Evolutionary conservation across 2,113 vertebrate species (phyloP).

Genomic region (Callipepla californica): DNA sequence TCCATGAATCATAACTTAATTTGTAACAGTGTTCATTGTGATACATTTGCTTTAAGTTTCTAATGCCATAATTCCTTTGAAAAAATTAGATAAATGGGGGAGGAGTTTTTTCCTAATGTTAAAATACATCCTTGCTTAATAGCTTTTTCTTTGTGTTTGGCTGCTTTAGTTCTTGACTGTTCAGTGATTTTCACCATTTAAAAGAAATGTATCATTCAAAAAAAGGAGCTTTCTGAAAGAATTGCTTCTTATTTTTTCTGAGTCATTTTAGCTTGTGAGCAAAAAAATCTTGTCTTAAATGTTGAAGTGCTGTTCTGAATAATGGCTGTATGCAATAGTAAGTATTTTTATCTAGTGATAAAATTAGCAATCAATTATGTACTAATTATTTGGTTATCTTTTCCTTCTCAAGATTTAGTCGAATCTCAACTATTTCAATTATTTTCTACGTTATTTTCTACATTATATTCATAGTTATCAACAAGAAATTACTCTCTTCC

Average conservation of each 20-base stretch:
- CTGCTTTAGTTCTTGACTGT: not conserved
- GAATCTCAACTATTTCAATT: constrained; percentile 30
- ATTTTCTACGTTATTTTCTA: constrained; percentile 51
- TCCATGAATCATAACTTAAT: not conserved
- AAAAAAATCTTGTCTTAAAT: not conserved
- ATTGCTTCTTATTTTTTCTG: not conserved
- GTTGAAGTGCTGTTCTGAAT: not conserved
- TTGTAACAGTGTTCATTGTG: not conserved
- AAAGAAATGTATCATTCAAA: not conserved
- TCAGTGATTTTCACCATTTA: not conserved
- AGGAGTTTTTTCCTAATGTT: not conserved
- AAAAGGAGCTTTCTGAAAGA: not conserved
- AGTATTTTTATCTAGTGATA: not conserved
- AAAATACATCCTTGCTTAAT: constrained; percentile 30
- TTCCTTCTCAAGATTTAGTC: not conserved
- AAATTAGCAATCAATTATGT: not conserved
- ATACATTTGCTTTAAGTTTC: not conserved
- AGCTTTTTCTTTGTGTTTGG: not conserved
- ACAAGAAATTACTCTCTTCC: constrained; percentile 23
- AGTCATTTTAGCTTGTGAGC: not conserved
- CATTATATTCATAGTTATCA: constrained; percentile 55
- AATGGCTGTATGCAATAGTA: not conserved
- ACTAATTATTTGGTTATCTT: not conserved
- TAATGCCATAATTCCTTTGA: constrained; percentile 1
- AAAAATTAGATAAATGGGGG: constrained; percentile 4